Percentiles rank a stretch among this genome's conserved stretches.
Conservation (phyloP, 2,888 invertebrate genomes). For the Dryobotodes eremita region DNA sequence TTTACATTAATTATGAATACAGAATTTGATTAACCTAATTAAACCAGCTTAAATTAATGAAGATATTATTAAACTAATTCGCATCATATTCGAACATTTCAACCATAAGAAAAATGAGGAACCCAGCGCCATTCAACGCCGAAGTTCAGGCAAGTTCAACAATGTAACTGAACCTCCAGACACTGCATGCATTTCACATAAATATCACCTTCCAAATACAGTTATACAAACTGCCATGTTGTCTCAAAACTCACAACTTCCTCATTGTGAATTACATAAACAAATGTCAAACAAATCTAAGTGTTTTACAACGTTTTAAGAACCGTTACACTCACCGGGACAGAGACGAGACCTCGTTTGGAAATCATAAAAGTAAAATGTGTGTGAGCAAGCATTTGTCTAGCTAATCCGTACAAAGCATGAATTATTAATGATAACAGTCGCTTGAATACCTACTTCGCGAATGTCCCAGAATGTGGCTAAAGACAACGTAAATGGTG, state of each 20-base stretch:
- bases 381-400: conserved; percentile 56
- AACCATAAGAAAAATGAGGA: not conserved
- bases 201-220: conserved; percentile 61
- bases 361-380: conserved; percentile 48
- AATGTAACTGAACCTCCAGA: conserved; percentile 45
- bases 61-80: not conserved
- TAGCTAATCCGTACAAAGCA: conserved; percentile 57
- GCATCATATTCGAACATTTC: not conserved
- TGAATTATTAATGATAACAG: conserved; percentile 63
- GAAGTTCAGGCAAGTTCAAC: conserved; percentile 59
- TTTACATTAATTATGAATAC: not conserved
- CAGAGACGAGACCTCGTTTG: conserved; percentile 55
- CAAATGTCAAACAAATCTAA: conserved; percentile 66
- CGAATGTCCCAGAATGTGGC: conserved; percentile 50
- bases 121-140: conserved; percentile 10
- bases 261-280: conserved; percentile 66
- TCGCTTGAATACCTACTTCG: conserved; percentile 39
- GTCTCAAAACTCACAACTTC: conserved; percentile 52
- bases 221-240: conserved; percentile 59
- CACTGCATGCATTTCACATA: conserved; percentile 44
- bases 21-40: conserved; percentile 4
- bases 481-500: conserved; percentile 37
- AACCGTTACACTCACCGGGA: conserved; percentile 63
- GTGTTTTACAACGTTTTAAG: conserved; percentile 62
- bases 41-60: too few relatives aligned